These are phyloP conservation scores for Empidonax traillii DNA, from an alignment of 2,113 vertebrate genomes.

Conservation along the genomic window DNA sequence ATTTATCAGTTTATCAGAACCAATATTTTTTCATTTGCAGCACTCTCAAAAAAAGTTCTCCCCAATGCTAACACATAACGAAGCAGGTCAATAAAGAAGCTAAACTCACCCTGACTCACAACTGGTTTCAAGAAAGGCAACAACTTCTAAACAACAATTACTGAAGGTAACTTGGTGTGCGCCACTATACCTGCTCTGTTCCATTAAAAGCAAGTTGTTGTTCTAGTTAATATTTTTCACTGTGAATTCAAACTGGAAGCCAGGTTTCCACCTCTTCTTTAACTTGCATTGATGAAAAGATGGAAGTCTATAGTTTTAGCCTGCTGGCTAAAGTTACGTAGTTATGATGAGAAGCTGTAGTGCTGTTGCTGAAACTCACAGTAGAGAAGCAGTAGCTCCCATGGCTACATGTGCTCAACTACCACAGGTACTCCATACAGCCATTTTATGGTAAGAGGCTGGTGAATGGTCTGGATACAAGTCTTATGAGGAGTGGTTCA, in stretches of 20 bases:
- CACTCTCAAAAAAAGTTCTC: not conserved
- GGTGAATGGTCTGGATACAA: not conserved
- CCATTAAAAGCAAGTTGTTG: not conserved
- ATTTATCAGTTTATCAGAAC: not conserved
- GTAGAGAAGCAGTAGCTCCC: not conserved
- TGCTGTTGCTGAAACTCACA: not conserved
- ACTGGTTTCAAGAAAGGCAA: not conserved
- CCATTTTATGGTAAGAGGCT: not conserved
- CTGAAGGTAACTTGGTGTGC: not conserved
- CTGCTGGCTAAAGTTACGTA: not conserved
- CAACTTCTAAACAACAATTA: not conserved
- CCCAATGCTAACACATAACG: not conserved
- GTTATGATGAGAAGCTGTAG: accelerated
- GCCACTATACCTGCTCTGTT: not conserved
- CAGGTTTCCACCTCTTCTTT: not conserved
- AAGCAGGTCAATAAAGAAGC: not conserved
- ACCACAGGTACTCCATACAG: not conserved
- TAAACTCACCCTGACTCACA: not conserved
- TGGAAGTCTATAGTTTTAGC: not conserved
- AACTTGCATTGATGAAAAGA: not conserved
- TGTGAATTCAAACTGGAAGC: not conserved
- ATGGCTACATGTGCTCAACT: not conserved
- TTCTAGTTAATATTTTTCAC: not conserved
- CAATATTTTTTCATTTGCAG: not conserved
- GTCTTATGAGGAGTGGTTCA: not conserved